phyloP scores from a whole-genome alignment of 2,888 invertebrate genomes.

The Helobdella robusta region DNA sequence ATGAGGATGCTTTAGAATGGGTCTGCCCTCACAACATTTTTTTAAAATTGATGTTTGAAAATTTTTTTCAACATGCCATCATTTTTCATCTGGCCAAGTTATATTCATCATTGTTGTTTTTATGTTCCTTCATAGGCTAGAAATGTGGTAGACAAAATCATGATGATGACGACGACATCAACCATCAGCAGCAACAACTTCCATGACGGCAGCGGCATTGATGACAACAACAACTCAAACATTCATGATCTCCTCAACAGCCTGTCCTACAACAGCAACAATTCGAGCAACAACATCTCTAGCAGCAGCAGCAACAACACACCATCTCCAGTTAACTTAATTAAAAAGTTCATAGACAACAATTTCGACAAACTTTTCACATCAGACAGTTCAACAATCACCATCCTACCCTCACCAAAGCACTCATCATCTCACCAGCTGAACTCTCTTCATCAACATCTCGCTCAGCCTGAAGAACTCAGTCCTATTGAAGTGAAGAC shows the following conservation, averaged over 20 bases:
- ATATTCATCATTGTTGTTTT: background rate
- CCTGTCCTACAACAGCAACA: background rate
- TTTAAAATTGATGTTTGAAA: background rate
- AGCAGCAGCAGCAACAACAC: slow-evolving; percentile 19
- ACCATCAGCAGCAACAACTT: background rate
- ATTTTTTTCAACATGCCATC: too few species aligned
- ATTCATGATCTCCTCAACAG: too few species aligned
- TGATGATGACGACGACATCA: background rate
- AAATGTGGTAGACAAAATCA: slow-evolving; percentile 10
- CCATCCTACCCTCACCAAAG: slow-evolving; percentile 5
- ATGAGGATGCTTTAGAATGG: slow-evolving; percentile 15
- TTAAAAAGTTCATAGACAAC: slow-evolving; percentile 46
- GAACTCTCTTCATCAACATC: background rate
- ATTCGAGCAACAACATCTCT: slow-evolving; percentile 1
- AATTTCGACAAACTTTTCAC: slow-evolving; percentile 32
- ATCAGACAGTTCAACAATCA: background rate
- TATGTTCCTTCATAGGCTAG: slow-evolving; percentile 4
- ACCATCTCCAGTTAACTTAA: slow-evolving; percentile 44
- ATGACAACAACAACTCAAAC: background rate
- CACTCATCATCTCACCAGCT: slow-evolving; percentile 2
- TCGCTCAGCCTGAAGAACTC: slow-evolving; percentile 20
- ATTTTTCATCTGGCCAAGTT: background rate
- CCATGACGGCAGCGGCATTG: too few species aligned
- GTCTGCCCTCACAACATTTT: background rate
- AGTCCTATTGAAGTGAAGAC: slow-evolving; percentile 3